A percentile compares a stretch with the other conserved stretches of the same genome.
These are phyloP conservation scores for Synergus japonicus DNA, from an alignment of 2,888 invertebrate genomes.

Conservation along the genomic window DNA sequence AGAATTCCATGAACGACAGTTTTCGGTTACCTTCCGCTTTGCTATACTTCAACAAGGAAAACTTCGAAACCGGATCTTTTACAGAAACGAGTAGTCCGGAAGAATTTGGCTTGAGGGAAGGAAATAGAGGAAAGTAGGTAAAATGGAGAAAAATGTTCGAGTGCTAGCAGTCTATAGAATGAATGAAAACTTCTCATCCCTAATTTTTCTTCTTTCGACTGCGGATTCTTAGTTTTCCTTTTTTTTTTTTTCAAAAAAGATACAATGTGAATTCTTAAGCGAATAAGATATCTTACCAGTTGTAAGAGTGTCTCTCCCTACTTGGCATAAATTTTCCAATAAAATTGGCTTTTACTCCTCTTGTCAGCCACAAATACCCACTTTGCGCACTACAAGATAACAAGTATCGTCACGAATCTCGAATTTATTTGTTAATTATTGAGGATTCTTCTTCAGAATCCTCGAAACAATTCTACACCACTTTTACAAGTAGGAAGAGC, in stretches of 20 bases:
- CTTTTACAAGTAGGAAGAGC: neutral
- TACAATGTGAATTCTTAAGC: constrained; percentile 7
- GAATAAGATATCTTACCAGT: neutral
- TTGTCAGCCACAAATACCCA: neutral
- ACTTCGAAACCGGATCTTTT: constrained; percentile 1
- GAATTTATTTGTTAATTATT: neutral
- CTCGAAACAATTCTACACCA: neutral
- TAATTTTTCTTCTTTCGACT: neutral
- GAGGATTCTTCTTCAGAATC: neutral
- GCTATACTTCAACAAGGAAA: neutral
- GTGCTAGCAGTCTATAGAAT: neutral
- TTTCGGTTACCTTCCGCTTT: neutral
- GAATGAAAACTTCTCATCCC: constrained; percentile 1
- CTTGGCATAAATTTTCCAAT: neutral
- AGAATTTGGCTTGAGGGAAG: neutral
- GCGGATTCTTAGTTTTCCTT: neutral
- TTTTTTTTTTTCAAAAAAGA: neutral
- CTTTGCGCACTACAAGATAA: neutral
- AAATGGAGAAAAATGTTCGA: constrained; percentile 9
- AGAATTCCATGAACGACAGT: neutral
- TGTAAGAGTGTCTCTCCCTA: neutral
- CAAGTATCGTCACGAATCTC: neutral
- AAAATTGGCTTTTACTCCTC: neutral
- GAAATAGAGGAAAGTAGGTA: neutral
- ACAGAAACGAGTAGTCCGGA: constrained; percentile 1